These are phyloP conservation scores for Ianthella basta DNA, from an alignment of 37 sponge, comb jelly and placozoan species.

Conservation along the genomic window DNA sequence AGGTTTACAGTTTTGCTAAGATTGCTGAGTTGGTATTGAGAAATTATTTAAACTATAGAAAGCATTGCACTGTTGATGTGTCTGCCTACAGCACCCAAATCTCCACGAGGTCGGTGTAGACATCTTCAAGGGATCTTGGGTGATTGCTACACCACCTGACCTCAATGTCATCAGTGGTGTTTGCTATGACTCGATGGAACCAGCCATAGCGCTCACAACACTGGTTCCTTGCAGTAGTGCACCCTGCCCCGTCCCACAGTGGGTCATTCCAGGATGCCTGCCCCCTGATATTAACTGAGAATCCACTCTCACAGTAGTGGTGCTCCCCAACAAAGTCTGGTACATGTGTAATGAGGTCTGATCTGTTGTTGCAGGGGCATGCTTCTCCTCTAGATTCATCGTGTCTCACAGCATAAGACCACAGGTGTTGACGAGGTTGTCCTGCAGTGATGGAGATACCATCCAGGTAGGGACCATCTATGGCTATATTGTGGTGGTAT, in stretches of 20 bases:
- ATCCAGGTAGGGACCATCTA: neutral
- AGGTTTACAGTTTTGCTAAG: no score
- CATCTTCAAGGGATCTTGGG: neutral
- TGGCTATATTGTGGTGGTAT: neutral
- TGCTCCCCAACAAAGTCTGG: neutral
- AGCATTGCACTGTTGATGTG: neutral
- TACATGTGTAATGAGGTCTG: neutral
- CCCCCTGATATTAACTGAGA: no score
- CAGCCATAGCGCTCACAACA: constrained; percentile 31
- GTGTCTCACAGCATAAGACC: neutral
- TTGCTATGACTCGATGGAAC: constrained; percentile 1
- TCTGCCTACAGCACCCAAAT: constrained; percentile 12
- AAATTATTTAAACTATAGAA: no score
- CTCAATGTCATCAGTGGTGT: constrained; percentile 13
- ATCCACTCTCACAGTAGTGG: neutral
- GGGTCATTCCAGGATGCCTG: neutral
- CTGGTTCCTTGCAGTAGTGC: constrained; percentile 23
- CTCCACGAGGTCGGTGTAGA: constrained; percentile 24
- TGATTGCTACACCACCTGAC: constrained; percentile 26
- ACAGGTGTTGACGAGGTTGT: constrained; percentile 9
- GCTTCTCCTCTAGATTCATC: neutral
- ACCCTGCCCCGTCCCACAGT: constrained; percentile 30
- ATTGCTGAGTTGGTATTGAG: no score
- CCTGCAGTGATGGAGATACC: constrained; percentile 15
- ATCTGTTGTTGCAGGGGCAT: neutral